phyloP scores from a whole-genome alignment of 2,888 invertebrate species.

The Lycophotia porphyrea region DNA sequence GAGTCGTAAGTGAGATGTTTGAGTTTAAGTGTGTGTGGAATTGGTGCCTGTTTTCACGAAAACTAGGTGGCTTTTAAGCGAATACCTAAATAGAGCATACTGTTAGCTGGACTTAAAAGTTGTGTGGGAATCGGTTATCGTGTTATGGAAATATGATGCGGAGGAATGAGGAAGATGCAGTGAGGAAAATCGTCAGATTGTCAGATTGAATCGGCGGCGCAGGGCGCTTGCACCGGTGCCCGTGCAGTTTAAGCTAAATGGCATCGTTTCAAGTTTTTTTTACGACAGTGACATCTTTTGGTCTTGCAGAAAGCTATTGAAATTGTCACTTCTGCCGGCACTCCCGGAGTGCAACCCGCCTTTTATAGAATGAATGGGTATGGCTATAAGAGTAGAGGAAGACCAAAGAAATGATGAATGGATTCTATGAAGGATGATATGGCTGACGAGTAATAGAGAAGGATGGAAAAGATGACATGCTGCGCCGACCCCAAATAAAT shows the following conservation, averaged over 20 bases:
- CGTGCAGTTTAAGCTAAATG: no score
- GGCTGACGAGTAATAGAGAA: background rate
- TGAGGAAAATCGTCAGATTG: no score
- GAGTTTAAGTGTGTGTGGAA: conserved; percentile 3
- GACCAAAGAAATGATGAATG: background rate
- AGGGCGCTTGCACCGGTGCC: no score
- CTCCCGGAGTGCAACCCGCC: no score
- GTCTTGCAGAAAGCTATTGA: no score
- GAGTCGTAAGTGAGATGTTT: conserved; percentile 37
- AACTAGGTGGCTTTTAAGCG: background rate
- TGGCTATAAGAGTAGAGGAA: background rate
- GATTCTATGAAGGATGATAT: background rate
- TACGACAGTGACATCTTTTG: no score
- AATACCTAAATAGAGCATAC: background rate
- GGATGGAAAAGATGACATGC: background rate
- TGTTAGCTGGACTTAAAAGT: background rate
- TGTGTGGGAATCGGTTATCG: background rate
- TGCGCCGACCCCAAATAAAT: background rate
- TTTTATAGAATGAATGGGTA: no score
- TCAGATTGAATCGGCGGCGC: no score
- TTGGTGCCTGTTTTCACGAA: background rate
- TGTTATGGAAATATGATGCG: background rate
- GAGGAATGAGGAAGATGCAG: background rate
- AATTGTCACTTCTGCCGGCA: no score
- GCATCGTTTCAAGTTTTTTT: no score